Percentiles rank a stretch among this genome's conserved stretches.
Evolutionary conservation across 2,888 invertebrate species (phyloP).

Genomic region (Limnephilus auricula): DNA sequence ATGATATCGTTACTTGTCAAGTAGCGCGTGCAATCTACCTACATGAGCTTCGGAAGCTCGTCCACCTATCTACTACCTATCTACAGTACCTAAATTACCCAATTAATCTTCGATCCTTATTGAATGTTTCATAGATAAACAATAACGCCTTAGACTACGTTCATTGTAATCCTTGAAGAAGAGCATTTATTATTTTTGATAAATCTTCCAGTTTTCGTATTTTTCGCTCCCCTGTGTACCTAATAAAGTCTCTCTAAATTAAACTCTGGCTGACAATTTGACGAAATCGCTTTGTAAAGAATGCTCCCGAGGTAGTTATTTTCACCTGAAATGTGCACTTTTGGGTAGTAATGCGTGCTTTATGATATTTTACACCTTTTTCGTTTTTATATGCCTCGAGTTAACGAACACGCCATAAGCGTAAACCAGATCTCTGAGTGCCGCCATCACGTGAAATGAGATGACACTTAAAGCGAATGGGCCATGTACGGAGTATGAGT

Average conservation of each 20-base stretch:
- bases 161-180: not conserved
- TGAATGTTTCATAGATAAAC: not conserved
- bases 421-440: constrained; percentile 24
- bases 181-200: not conserved
- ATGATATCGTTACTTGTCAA: not conserved
- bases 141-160: not conserved
- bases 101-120: not conserved
- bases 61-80: too few species aligned
- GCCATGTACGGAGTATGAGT: constrained; percentile 20
- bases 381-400: constrained; percentile 12
- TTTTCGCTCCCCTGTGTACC: not conserved
- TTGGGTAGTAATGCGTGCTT: constrained; percentile 4
- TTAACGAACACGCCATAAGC: constrained; percentile 41
- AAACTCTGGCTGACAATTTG: not conserved
- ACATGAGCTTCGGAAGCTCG: not conserved
- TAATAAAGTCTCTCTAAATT: not conserved
- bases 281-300: not conserved
- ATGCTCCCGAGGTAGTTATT: not conserved
- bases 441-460: constrained; percentile 42
- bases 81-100: not conserved
- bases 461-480: constrained; percentile 48
- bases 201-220: not conserved
- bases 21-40: not conserved
- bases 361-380: constrained; percentile 33
- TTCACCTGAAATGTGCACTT: constrained; percentile 12